Evolutionary conservation across 2,888 invertebrate species (phyloP).

Genomic region (Pristionchus exspectatus): DNA sequence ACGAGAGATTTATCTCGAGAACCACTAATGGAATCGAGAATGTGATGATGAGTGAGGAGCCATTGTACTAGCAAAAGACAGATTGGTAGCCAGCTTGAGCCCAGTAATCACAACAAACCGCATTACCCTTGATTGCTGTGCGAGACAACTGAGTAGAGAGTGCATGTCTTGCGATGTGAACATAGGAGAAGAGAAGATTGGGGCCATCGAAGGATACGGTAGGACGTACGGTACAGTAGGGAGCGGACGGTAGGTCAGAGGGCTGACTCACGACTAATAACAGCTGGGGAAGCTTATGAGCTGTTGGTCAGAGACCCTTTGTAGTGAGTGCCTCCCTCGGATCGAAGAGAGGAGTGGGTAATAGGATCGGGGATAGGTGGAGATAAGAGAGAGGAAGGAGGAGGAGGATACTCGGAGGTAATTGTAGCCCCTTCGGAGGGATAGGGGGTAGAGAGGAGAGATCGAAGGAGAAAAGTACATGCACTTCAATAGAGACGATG

Average conservation of each 20-base stretch:
- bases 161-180: conserved; percentile 55
- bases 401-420: conserved; percentile 6
- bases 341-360: background rate
- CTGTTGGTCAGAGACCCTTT: conserved; percentile 3
- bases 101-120: too few species aligned
- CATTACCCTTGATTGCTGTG: conserved; percentile 36
- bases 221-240: background rate
- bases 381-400: conserved; percentile 35
- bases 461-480: conserved; percentile 35
- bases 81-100: too few species aligned
- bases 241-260: background rate
- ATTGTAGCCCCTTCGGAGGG: background rate
- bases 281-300: conserved; percentile 39
- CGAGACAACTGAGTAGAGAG: conserved; percentile 44
- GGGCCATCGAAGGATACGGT: conserved; percentile 51
- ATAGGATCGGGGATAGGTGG: conserved; percentile 6
- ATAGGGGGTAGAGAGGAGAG: conserved; percentile 26
- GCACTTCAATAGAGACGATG: background rate
- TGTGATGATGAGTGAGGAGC: conserved; percentile 5
- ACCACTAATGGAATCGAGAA: background rate
- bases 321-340: conserved; percentile 25
- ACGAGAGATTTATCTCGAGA: conserved; percentile 1
- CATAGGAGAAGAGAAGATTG: conserved; percentile 46
- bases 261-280: conserved; percentile 39
- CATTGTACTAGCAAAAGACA: background rate